Percentiles rank a stretch among this genome's conserved stretches.
phyloP scores from a whole-genome alignment of 2,888 invertebrate species.

The Lydus trimaculatus region DNA sequence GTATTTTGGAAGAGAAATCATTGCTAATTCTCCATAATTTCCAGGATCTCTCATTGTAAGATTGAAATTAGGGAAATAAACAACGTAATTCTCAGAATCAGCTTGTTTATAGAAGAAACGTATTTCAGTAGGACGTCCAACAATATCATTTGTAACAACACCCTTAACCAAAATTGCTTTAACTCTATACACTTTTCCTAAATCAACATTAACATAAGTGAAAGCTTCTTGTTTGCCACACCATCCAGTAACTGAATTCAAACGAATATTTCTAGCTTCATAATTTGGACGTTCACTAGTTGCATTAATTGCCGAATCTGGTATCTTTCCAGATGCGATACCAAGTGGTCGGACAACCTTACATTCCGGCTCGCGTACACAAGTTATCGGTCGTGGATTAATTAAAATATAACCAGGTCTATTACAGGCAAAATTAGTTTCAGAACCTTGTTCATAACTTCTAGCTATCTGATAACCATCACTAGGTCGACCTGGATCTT shows the following conservation, averaged over 20 bases:
- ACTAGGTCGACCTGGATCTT: constrained; percentile 93
- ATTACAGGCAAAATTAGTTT: constrained; percentile 89
- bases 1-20: constrained; percentile 93
- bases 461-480: constrained; percentile 88
- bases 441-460: constrained; percentile 88
- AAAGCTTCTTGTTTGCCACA: constrained; percentile 97
- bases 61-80: constrained; percentile 96
- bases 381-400: constrained; percentile 88
- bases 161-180: constrained; percentile 94
- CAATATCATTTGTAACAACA: constrained; percentile 93
- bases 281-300: constrained; percentile 93
- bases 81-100: constrained; percentile 93
- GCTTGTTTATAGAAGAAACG: constrained; percentile 96
- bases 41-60: constrained; percentile 95
- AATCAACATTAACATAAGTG: constrained; percentile 93
- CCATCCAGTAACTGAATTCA: constrained; percentile 95
- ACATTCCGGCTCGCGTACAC: constrained; percentile 92
- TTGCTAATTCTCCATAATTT: constrained; percentile 94
- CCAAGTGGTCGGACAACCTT: constrained; percentile 91
- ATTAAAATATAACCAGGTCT: constrained; percentile 93
- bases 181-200: constrained; percentile 90
- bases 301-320: constrained; percentile 94
- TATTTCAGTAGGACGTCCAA: constrained; percentile 95
- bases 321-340: constrained; percentile 88
- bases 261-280: constrained; percentile 85